Evolutionary conservation across 2,113 vertebrate species (phyloP), one percentile per base, ranked within the genome.

Genomic region (Turdus rufiventris): DNA sequence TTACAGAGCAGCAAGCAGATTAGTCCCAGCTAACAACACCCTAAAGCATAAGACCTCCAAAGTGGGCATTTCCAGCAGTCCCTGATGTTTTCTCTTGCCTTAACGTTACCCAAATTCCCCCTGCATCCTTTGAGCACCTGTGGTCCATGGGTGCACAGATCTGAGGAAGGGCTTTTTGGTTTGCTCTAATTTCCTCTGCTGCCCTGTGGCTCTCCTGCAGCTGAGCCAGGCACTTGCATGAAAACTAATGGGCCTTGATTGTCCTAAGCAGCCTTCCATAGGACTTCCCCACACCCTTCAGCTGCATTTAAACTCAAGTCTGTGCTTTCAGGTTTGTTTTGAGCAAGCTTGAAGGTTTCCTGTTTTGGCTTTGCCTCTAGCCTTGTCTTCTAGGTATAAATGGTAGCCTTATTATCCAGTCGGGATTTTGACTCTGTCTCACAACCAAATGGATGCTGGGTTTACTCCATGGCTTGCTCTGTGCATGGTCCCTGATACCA

Each of bases 311-410:
- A 72, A 31, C 77, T 89, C 43, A 43, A 58, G 43, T 16, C 23
- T 26, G 20, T 20, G 14, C 9, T 3, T 34, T 66, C 9, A 9
- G 10, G 12, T 36, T 53, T 78, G 25, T 15, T 85, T 61, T 51
- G 60, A 40, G 19, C 12, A 18, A 10, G 18, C 5, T 18, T 4
- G 15, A 19, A 43, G 33, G 57, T 33, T 29, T 66, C 3, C 5
- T 65, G 25, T 9, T 75, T 47, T 40, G 8, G 42, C 7, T 10
- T 62, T 73, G 5, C 12, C 14, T 70, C 63, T 26, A 56, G 48
- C 38, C 5, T 17, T 34, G 9, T 21, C 9, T 78, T 48, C 9
- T 50, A 28, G 45, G 38, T 0, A 2, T 4, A 0, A 14, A 3
- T 48, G 8, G 12, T 28, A 34, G 45, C 29, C 1, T 43, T n/a